Conservation (phyloP, 2,888 invertebrate genomes). For the Nomada ruficornis region DNA sequence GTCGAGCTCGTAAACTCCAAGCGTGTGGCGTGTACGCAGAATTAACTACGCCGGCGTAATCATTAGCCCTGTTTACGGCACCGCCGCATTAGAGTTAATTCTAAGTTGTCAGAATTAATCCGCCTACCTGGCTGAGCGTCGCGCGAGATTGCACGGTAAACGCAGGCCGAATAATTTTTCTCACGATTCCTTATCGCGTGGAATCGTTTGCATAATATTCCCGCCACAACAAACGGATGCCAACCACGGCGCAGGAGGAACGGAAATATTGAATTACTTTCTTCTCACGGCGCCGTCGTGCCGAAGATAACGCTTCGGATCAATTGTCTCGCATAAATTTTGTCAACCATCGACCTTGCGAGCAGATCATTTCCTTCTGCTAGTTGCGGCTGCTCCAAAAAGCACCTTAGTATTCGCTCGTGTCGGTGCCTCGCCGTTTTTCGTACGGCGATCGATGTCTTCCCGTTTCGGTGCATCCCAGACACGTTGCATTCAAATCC, state of each 20-base stretch:
- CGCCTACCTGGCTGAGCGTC: conserved; percentile 17
- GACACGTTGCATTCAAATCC: conserved; percentile 66
- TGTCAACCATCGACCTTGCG: not conserved
- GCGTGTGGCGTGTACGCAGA: not conserved
- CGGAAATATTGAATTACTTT: conserved; percentile 39
- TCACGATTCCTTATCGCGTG: conserved; percentile 59
- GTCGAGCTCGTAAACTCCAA: not conserved
- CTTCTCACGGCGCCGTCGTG: conserved; percentile 28
- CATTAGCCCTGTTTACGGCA: conserved; percentile 28
- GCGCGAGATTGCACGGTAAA: conserved; percentile 48
- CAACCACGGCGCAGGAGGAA: not conserved
- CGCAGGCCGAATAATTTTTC: conserved; percentile 49
- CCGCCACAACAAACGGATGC: conserved; percentile 36
- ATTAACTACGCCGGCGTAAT: conserved; percentile 27
- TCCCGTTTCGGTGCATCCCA: conserved; percentile 39
- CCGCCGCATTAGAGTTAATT: conserved; percentile 31
- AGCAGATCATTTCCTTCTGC: not conserved
- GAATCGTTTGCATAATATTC: conserved; percentile 54
- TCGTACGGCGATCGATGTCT: conserved; percentile 41
- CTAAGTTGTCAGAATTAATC: conserved; percentile 44
- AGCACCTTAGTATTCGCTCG: not conserved
- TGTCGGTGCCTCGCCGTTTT: not conserved
- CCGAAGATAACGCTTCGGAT: not conserved
- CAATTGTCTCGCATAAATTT: not conserved
- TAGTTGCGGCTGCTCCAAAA: not conserved